Conservation (phyloP, 1,140 invertebrate genomes). For the Drosophila tristis region DNA sequence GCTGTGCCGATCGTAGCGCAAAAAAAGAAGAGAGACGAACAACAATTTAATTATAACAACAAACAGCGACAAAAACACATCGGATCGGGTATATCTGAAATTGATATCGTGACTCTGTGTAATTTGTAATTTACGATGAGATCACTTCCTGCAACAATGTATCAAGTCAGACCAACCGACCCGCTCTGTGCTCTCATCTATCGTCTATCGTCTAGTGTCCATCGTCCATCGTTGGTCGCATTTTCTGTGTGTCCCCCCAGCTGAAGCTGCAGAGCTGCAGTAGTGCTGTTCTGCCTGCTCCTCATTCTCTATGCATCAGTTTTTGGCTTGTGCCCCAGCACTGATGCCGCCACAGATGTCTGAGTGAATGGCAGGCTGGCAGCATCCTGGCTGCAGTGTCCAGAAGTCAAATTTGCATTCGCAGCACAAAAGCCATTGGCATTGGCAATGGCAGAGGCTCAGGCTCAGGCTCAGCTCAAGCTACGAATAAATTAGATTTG, state of each 20-base stretch:
- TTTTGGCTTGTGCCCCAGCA: conserved; percentile 60
- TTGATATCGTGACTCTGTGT: conserved; percentile 83
- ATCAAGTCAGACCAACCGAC: conserved; percentile 41
- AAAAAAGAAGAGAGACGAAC: conserved; percentile 28
- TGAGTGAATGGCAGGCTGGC: conserved; percentile 20
- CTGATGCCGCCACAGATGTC: conserved; percentile 13
- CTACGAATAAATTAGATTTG: conserved; percentile 68
- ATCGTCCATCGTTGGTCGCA: conserved; percentile 36
- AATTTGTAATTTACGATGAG: conserved; percentile 83
- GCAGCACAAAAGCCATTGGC: conserved; percentile 49
- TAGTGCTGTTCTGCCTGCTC: no score
- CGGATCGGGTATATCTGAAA: conserved; percentile 72
- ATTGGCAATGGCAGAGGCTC: conserved; percentile 8
- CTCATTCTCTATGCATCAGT: conserved; percentile 15
- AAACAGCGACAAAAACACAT: conserved; percentile 61
- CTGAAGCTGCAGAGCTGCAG: no score
- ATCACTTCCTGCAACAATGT: conserved; percentile 78
- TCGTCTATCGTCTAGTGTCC: not conserved
- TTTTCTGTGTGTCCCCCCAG: conserved; percentile 38
- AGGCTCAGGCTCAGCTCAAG: not conserved
- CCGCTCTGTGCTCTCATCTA: conserved; percentile 1
- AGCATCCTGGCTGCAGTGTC: conserved; percentile 42
- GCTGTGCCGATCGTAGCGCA: conserved; percentile 11
- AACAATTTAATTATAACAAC: conserved; percentile 68
- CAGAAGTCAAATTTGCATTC: conserved; percentile 68